These are phyloP conservation scores for Trichogramma dendrolimi DNA, from an alignment of 2,888 invertebrate genomes.

Conservation along the genomic window DNA sequence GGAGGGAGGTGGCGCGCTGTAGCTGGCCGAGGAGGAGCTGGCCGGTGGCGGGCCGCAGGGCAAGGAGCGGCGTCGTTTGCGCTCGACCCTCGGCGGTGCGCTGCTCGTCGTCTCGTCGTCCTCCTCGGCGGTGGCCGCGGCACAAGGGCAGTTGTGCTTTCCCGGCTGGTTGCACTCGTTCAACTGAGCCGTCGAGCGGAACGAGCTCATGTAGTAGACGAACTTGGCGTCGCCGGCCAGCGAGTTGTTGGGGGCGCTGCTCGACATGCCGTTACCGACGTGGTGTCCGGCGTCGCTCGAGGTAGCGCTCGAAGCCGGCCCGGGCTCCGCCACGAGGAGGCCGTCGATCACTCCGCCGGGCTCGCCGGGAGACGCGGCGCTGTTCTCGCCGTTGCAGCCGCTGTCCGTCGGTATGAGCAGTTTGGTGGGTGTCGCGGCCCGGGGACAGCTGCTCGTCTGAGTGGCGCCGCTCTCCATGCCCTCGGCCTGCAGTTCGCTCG, in stretches of 20 bases:
- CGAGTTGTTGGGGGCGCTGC: conserved; percentile 37
- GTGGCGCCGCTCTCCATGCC: no score
- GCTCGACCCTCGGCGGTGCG: conserved; percentile 46
- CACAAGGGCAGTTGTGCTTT: conserved; percentile 71
- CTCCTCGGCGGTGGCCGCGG: conserved; percentile 52
- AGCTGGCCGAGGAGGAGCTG: background rate
- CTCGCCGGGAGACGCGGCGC: no score
- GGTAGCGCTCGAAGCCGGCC: background rate
- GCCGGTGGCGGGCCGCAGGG: conserved; percentile 43
- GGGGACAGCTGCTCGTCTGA: conserved; percentile 26
- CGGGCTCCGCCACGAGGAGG: background rate
- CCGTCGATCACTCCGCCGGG: background rate
- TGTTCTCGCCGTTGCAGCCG: background rate
- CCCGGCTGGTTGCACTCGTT: conserved; percentile 75
- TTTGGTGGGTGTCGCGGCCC: conserved; percentile 46
- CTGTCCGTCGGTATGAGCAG: background rate
- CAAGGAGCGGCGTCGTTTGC: conserved; percentile 47
- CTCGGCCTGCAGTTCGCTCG: background rate
- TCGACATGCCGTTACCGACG: background rate
- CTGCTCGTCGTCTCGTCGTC: conserved; percentile 54
- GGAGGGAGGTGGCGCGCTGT: conserved; percentile 5
- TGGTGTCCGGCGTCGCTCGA: conserved; percentile 4
- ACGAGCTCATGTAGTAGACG: conserved; percentile 27
- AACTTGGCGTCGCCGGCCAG: conserved; percentile 32
- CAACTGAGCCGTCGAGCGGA: conserved; percentile 49